Evolutionary conservation across 2,888 invertebrate species (phyloP), one percentile per base, ranked within the genome.

Genomic region (Metellina segmentata): DNA sequence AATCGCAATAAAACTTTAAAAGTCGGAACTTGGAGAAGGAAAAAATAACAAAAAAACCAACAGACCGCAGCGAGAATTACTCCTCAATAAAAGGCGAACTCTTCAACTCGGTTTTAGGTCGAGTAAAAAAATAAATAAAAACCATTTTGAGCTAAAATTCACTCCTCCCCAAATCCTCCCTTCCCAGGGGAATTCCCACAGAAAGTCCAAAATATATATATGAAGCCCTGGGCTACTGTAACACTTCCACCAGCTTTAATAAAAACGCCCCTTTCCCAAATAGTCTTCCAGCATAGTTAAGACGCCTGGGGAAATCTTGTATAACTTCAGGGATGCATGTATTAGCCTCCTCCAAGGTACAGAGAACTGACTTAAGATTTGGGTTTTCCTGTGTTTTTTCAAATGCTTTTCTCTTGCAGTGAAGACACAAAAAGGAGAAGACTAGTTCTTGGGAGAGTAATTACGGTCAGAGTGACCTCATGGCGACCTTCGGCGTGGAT

Each of bases 61-160:
- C 51, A 79, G 79, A 90, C 90, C 90, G 74, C 85, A 85, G 74
- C 51, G 90, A 90, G 85, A 90, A 90, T 90, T 85, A 90, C 90
- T 90, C 85, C 52, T 69, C 90, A 81, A 81, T 85, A 90, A 90
- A 90, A 90, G 85, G 77, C 78, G 82, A 82, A 77, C 20, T 77
- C 78, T 79, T 87, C 34, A 34, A 34, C 34, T 34, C 34, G 34
- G 34, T 34, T 34, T 19, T 16, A 9, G 74, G 61, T 53, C 19
- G 51, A 48, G 7, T 48, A 83, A 78, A 53, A 85, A 77, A 89
- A 51, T 11, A 51, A 61, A 49, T 16, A 20, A 69, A 61, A 75
- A 75, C 77, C 48, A n/a, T 75, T 70, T 71, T 19, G 34, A 16
- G 79, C 53, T 20, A 48, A 79, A 77, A 78, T 74, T 52, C 53